Base-by-base conservation (phyloP, 1,140 invertebrate genomes). In the Nasonia giraulti region DNA sequence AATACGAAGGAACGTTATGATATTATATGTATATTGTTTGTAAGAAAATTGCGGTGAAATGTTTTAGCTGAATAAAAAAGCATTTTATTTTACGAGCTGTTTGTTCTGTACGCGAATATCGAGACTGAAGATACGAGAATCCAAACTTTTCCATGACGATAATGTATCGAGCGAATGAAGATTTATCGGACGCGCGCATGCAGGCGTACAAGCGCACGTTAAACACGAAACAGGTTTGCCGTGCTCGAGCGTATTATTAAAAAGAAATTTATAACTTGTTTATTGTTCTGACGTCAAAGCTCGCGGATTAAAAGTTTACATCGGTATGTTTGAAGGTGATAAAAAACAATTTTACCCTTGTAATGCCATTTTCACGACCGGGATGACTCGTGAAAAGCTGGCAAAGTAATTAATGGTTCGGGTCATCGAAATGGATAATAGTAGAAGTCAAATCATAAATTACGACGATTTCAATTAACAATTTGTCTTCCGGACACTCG, bases 61-160 rank as follows among this genome's bases (percentile, higher is more conserved):
- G 69, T 50, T 5, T 81, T 31, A 20, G 37, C 20, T 7, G 20
- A 81, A 81, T 81, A 81, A 81, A 79, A 44, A 81, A 71, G n/a
- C 37, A 73, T 74, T 44, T 69, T 27, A 76, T 47, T 76, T 76
- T n/a, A 33, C 40, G 40, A 47, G 23, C 8, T 68, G 8, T 68
- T 50, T 50, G 5, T 8, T 50, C 10, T 50, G 47, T n/a, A 50
- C 2, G 20, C n/a, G 17, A 17, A n/a, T 6, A n/a, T 62, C 7
- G 20, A 62, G n/a, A 20, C 17, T 62, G 55, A 6, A 7, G n/a
- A 1, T 62, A 62, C 14, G 14, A 62, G 14, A 20, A 62, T 62
- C 55, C 55, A 6, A 62, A 62, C 20, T n/a, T n/a, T 62, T 55
- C 11, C 50, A 55, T 17, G 12, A 55, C 50, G 12, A 55, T 55